Conservation (phyloP, 2,797 vertebrate genomes). For the Aeoliscus strigatus region DNA sequence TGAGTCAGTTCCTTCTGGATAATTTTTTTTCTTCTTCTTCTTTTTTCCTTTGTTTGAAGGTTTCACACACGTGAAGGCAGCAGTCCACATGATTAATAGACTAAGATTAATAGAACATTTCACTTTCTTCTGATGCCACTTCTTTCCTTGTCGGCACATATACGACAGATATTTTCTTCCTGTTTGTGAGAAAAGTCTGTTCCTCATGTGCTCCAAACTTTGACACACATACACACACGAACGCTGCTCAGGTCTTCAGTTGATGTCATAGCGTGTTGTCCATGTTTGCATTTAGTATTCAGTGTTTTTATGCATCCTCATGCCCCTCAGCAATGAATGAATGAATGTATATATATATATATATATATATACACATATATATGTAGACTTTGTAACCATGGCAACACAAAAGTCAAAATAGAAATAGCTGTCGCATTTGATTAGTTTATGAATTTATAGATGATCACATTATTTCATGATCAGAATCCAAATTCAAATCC, state of each 20-base stretch:
- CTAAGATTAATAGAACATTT: too few species aligned
- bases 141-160: too few species aligned
- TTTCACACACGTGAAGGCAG: too few species aligned
- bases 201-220: background rate
- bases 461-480: too few species aligned
- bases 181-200: background rate
- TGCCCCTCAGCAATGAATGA: constrained; percentile 31
- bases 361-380: constrained; percentile 43
- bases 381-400: constrained; percentile 49
- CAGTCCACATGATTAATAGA: too few species aligned
- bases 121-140: too few species aligned
- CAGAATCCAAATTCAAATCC: too few species aligned
- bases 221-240: background rate
- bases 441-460: too few species aligned
- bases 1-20: constrained; percentile 13
- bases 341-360: constrained; percentile 46
- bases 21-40: background rate
- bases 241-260: too few species aligned
- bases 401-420: constrained; percentile 41
- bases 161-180: background rate
- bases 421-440: too few species aligned
- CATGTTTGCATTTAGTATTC: constrained; percentile 17
- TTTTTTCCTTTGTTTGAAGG: background rate
- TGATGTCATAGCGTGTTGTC: constrained; percentile 17
- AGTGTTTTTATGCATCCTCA: constrained; percentile 41